Evolutionary conservation across 2,113 vertebrate species (phyloP), one percentile per base, ranked within the genome.

Genomic region (Otis tarda): DNA sequence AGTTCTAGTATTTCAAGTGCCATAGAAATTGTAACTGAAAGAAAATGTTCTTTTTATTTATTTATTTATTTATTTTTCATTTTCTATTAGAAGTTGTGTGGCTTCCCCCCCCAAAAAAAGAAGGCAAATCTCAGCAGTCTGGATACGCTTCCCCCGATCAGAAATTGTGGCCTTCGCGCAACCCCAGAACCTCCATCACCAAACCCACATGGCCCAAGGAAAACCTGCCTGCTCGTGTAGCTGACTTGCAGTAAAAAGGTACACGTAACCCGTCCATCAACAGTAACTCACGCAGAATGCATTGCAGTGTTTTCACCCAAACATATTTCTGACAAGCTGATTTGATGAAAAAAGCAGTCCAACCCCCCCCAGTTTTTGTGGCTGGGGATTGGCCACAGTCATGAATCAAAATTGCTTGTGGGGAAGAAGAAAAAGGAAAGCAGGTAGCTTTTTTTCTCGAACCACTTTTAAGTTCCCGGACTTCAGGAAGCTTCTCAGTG

Each of bases 201-300:
- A 90, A 82, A 70, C 18, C 8, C 65, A 5, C 33, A 14, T 7
- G 1, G 1, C 59, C 35, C 12, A 23, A 83, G 45, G 59, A 91
- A 28, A 79, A 55, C 25, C 2, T 1, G 0, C 53, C 24, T 60
- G 28, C 25, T 43, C 0, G 0, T 61, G 7, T 6, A 79, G 53
- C 41, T 68, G 28, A 45, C 65, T 71, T 9, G 18, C 3, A 7
- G 20, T 23, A 83, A 21, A 88, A 88, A 64, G 28, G 31, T 79
- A 33, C 3, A 1, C 1, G 0, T 15, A 79, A 55, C 28, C 37
- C 45, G 21, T 47, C 43, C 35, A 41, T 41, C 49, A 45, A 13
- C 33, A 79, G 43, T 41, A 61, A 19, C 17, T 57, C 18, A 10
- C 0, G 1, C 31, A 77, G 33, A 76, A 84, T 71, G 45, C 53